These are phyloP conservation scores for Miniopterus natalensis DNA, from an alignment of 2,113 vertebrate genomes.

Conservation along the genomic window DNA sequence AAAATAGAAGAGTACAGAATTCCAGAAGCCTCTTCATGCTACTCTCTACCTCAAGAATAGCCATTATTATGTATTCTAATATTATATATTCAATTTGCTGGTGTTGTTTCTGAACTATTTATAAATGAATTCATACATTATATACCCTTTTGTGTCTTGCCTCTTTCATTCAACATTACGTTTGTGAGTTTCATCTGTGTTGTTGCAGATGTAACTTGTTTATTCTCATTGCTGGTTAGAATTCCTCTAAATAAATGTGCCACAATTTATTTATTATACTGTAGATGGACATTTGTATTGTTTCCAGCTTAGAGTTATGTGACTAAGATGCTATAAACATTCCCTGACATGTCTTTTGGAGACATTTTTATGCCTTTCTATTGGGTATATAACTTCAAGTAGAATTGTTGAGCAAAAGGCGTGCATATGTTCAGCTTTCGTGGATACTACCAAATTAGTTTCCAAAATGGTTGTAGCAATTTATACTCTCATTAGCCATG, in stretches of 20 bases:
- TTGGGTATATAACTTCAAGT: neutral
- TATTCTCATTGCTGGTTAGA: constrained; percentile 34
- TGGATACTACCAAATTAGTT: neutral
- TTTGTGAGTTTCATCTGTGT: neutral
- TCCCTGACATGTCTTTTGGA: neutral
- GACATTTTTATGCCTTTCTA: neutral
- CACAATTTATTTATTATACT: neutral
- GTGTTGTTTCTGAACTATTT: neutral
- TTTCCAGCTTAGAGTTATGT: neutral
- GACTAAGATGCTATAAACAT: neutral
- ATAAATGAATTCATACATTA: neutral
- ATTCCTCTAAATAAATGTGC: neutral
- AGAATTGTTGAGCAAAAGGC: neutral
- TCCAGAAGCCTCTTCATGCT: neutral
- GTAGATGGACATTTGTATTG: neutral
- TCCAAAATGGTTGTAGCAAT: neutral
- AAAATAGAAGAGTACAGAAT: neutral
- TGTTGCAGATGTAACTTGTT: neutral
- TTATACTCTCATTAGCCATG: neutral
- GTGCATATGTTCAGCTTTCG: neutral
- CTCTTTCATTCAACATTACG: neutral
- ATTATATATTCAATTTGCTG: neutral
- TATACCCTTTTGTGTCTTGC: neutral
- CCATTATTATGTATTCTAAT: neutral
- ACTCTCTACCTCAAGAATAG: neutral